Evolutionary conservation across 2,113 vertebrate genomes (phyloP), one percentile per base, ranked within the genome.

Genomic region (Myocastor coypus): DNA sequence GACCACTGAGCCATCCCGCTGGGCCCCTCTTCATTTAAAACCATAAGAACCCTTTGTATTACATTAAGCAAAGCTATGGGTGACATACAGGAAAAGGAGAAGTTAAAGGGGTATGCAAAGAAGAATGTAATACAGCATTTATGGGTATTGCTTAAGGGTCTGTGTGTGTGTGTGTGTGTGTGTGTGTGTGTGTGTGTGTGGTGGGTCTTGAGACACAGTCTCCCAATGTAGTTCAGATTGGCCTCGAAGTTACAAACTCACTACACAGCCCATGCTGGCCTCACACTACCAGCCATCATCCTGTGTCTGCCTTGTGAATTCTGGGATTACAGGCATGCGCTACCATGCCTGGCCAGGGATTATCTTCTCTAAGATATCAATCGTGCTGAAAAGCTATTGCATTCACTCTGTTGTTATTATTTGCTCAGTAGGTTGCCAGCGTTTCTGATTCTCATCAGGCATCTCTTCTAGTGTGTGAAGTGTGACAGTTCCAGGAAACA

Each of bases 1-100:
- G n/a, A n/a, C n/a, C n/a, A n/a, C n/a, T n/a, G n/a, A n/a, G n/a
- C n/a, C n/a, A n/a, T n/a, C n/a, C n/a, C n/a, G n/a, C n/a, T n/a
- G n/a, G n/a, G n/a, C n/a, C n/a, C n/a, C n/a, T 97, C 93, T 96
- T 96, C 83, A 92, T 82, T 95, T 83, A 90, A 96, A 92, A 80
- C 22, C 9, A 16, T 83, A 83, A 94, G 78, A 85, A 95, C n/a
- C 69, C 42, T 37, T 87, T 90, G 63, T 57, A 64, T 30, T 13
- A 77, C 8, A 61, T 84, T 80, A 85, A 89, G 57, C 13, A 89
- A 77, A 88, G 73, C n/a, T 68, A 71, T 11, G 69, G 82, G 87
- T 68, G 89, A 61, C 7, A 14, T 26, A 87, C 37, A 82, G 52
- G 37, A 83, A 92, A 75, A 3, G 17, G 81, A 85, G 4, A 40